Conservation (phyloP, 2,888 invertebrate species). For the Drosophila falleni region DNA sequence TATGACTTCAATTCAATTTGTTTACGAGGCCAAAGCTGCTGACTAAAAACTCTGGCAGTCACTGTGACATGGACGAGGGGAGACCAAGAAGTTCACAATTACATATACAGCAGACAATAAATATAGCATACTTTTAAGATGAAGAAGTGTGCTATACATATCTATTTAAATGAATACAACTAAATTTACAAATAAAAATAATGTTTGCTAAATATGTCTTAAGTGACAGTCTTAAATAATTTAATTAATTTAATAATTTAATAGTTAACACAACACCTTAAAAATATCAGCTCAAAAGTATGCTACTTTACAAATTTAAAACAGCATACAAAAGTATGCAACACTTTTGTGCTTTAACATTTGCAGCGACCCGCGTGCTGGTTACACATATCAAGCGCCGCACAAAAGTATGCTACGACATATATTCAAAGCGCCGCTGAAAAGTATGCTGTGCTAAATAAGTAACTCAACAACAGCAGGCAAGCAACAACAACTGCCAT, state of each 20-base stretch:
- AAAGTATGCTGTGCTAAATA: constrained; percentile 76
- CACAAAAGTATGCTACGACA: constrained; percentile 29
- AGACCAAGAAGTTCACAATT: not conserved
- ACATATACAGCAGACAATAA: no score
- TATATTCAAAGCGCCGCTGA: constrained; percentile 42
- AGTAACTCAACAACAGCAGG: constrained; percentile 62
- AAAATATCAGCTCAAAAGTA: no score
- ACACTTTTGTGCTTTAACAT: constrained; percentile 3
- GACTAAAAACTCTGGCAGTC: constrained; percentile 5
- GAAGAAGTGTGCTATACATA: no score
- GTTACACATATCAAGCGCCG: constrained; percentile 8
- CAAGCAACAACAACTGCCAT: not conserved
- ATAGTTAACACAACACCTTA: no score
- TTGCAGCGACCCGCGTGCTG: not conserved
- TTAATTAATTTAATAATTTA: no score
- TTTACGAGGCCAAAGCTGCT: constrained; percentile 68
- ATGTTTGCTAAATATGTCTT: not conserved
- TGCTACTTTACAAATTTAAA: not conserved
- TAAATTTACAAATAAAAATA: no score
- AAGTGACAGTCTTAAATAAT: no score
- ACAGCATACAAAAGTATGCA: not conserved
- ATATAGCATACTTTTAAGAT: no score
- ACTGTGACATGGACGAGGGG: not conserved
- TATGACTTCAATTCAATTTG: constrained; percentile 81
- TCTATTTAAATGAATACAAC: not conserved